phyloP scores from a whole-genome alignment of 2,113 vertebrate genomes.

The Numenius arquata region DNA sequence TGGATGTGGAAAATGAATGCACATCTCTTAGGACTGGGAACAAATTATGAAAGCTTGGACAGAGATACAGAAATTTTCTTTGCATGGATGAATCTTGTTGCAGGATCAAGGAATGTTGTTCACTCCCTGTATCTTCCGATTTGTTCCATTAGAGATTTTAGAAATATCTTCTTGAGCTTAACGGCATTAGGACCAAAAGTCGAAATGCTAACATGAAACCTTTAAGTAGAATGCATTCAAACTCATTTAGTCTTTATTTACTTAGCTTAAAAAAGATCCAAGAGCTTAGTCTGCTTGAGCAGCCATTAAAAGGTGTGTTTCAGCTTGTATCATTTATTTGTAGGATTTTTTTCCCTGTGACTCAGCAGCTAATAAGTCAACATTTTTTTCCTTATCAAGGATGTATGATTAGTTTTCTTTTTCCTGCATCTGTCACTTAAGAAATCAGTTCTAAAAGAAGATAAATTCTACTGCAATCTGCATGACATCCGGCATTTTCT shows the following conservation, averaged over 20 bases:
- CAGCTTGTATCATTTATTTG: not conserved
- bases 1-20: not conserved
- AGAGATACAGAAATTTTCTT: not conserved
- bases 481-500: not conserved
- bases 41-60: not conserved
- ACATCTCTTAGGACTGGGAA: not conserved
- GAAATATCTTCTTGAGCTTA: not conserved
- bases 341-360: not conserved
- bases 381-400: not conserved
- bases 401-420: not conserved
- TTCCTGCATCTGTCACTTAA: not conserved
- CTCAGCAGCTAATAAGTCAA: not conserved
- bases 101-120: not conserved
- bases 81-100: not conserved
- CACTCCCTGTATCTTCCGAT: not conserved
- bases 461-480: not conserved
- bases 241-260: not conserved
- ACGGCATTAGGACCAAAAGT: not conserved
- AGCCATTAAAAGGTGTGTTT: not conserved
- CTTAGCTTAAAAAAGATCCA: not conserved
- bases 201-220: not conserved
- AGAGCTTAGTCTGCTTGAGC: not conserved
- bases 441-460: not conserved
- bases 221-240: not conserved
- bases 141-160: not conserved